These are phyloP conservation scores for Semaprochilodus insignis DNA, from an alignment of 2,797 vertebrate species.

Conservation along the genomic window DNA sequence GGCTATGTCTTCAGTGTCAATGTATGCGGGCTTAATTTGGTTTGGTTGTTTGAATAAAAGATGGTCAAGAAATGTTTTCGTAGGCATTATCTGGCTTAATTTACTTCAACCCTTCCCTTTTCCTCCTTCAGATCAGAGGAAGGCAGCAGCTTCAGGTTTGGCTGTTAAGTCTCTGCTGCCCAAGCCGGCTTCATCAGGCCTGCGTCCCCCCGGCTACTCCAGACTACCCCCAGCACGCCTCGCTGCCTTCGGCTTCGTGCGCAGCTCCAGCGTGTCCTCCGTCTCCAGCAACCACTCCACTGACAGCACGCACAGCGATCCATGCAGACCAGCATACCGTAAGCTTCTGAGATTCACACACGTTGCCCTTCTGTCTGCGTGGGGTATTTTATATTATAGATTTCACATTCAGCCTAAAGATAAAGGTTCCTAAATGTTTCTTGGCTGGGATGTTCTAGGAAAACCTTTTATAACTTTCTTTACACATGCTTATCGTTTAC, in stretches of 20 bases:
- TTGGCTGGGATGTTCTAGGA: too few species aligned
- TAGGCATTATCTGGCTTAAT: neutral
- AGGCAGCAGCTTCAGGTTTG: constrained; percentile 71
- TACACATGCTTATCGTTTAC: too few species aligned
- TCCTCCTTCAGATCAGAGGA: constrained; percentile 73
- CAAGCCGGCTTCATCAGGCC: constrained; percentile 86
- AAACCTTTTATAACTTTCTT: too few species aligned
- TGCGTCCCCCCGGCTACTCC: constrained; percentile 90
- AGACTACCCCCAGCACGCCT: constrained; percentile 88
- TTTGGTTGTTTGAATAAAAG: too few species aligned
- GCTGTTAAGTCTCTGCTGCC: constrained; percentile 86
- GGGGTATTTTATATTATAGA: neutral
- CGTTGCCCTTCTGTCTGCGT: neutral
- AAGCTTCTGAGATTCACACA: constrained; percentile 70
- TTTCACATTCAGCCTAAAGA: neutral
- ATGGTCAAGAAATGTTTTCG: neutral
- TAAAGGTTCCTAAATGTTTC: too few species aligned
- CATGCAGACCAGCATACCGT: constrained; percentile 83
- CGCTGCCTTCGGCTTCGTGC: constrained; percentile 91
- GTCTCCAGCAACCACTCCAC: constrained; percentile 89
- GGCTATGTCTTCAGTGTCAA: too few species aligned
- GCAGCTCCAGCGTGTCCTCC: constrained; percentile 93
- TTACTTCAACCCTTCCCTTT: neutral
- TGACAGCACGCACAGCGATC: constrained; percentile 86
- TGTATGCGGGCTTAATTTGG: too few species aligned